Conservation (phyloP, 2,888 invertebrate species). For the Pecten maximus region DNA sequence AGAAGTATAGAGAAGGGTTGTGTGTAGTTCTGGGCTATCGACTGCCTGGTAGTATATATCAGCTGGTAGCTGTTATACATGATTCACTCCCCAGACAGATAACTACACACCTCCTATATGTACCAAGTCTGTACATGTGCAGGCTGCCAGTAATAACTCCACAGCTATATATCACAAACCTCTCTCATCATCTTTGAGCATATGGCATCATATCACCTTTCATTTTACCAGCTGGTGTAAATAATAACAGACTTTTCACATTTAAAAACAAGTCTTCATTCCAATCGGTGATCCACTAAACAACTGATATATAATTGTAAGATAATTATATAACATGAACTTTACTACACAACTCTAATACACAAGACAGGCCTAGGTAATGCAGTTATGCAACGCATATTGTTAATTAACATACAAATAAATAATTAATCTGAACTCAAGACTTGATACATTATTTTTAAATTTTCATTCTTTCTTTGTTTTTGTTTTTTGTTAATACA, state of each 20-base stretch:
- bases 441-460: no score
- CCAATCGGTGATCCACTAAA: neutral
- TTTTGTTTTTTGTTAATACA: no score
- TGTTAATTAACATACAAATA: no score
- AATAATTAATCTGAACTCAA: no score
- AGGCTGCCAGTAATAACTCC: neutral
- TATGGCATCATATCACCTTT: constrained; percentile 33
- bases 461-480: no score
- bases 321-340: neutral
- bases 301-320: neutral
- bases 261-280: neutral
- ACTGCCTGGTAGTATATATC: neutral
- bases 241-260: constrained; percentile 17
- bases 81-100: constrained; percentile 33
- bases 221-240: constrained; percentile 19
- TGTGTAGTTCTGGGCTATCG: neutral
- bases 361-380: neutral
- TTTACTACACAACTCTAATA: neutral
- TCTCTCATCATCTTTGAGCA: constrained; percentile 14
- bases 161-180: neutral
- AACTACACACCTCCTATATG: neutral
- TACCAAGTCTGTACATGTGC: neutral
- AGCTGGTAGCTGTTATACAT: constrained; percentile 24
- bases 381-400: neutral
- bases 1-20: neutral